These are phyloP conservation scores for Oryzias melastigma DNA, from an alignment of 2,113 vertebrate genomes.

Conservation along the genomic window DNA sequence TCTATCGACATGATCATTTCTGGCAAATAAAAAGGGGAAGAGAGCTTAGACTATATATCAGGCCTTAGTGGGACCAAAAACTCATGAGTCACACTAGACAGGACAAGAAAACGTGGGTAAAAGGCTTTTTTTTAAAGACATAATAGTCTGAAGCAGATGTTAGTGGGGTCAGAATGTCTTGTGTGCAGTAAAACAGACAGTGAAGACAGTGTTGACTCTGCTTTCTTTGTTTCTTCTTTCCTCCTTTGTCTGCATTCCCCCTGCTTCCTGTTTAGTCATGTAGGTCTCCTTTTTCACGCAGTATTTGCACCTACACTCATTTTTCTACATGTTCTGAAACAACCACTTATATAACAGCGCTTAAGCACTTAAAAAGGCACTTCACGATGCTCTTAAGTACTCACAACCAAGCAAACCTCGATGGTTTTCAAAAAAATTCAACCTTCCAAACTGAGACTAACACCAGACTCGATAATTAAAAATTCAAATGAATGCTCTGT, in stretches of 20 bases:
- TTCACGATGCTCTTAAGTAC: conserved; percentile 31
- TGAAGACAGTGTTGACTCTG: conserved; percentile 56
- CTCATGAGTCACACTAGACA: conserved; percentile 68
- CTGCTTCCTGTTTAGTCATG: conserved; percentile 68
- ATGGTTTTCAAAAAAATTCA: conserved; percentile 7
- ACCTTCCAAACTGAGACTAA: neutral
- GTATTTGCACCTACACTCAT: conserved; percentile 4
- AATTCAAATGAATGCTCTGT: conserved; percentile 14
- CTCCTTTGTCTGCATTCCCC: conserved; percentile 70
- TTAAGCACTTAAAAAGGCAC: conserved; percentile 25
- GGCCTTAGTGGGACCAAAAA: conserved; percentile 57
- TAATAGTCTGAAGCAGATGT: neutral
- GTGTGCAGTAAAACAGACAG: conserved; percentile 34
- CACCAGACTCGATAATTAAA: neutral
- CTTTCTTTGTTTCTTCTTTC: conserved; percentile 71
- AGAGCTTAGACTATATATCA: conserved; percentile 63
- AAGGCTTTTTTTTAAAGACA: neutral
- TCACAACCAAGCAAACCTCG: conserved; percentile 21
- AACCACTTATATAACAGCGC: conserved; percentile 42
- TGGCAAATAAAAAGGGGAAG: conserved; percentile 35
- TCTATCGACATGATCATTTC: conserved; percentile 9
- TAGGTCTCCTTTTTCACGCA: conserved; percentile 15
- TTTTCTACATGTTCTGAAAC: conserved; percentile 7
- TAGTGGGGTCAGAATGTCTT: neutral
- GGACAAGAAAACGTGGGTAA: conserved; percentile 11